A percentile compares a stretch with the other conserved stretches of the same genome.
phyloP scores from a whole-genome alignment of 1,140 invertebrate species.

The Drosophila malerkotliana region DNA sequence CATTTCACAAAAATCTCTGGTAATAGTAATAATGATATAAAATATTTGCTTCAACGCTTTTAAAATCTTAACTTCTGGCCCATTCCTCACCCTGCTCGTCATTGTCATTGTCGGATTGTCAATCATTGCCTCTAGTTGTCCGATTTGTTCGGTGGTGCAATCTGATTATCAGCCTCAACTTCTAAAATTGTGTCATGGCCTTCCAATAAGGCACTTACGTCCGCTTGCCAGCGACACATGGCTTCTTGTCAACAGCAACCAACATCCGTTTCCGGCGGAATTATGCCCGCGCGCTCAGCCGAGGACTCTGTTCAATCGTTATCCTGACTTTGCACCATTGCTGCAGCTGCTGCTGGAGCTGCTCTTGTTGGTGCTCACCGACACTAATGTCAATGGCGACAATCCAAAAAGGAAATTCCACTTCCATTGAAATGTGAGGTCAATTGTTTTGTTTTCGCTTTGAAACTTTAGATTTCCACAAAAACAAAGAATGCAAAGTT shows the following conservation, averaged over 20 bases:
- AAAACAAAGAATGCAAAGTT: not conserved
- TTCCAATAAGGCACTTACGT: slow-evolving; percentile 23
- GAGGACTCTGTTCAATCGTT: slow-evolving; percentile 35
- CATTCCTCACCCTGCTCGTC: not conserved
- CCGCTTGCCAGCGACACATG: slow-evolving; percentile 32
- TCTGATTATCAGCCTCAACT: slow-evolving; percentile 21
- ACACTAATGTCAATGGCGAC: slow-evolving; percentile 59
- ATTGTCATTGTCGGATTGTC: not conserved
- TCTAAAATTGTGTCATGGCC: slow-evolving; percentile 9
- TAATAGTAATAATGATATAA: not conserved
- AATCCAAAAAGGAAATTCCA: slow-evolving; percentile 48
- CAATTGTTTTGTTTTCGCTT: slow-evolving; percentile 28
- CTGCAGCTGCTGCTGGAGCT: slow-evolving; percentile 1
- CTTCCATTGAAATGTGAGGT: slow-evolving; percentile 29
- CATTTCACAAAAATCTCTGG: no score
- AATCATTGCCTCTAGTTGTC: not conserved
- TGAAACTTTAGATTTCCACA: not conserved
- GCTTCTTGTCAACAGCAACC: slow-evolving; percentile 41
- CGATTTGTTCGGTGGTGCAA: not conserved
- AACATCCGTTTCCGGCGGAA: slow-evolving; percentile 75
- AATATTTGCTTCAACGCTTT: no score
- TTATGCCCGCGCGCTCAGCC: slow-evolving; percentile 53
- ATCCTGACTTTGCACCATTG: slow-evolving; percentile 22
- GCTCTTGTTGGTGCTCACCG: slow-evolving; percentile 65
- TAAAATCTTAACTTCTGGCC: no score